Conservation (phyloP, 2,113 vertebrate genomes). For the Azemiops feae region DNA sequence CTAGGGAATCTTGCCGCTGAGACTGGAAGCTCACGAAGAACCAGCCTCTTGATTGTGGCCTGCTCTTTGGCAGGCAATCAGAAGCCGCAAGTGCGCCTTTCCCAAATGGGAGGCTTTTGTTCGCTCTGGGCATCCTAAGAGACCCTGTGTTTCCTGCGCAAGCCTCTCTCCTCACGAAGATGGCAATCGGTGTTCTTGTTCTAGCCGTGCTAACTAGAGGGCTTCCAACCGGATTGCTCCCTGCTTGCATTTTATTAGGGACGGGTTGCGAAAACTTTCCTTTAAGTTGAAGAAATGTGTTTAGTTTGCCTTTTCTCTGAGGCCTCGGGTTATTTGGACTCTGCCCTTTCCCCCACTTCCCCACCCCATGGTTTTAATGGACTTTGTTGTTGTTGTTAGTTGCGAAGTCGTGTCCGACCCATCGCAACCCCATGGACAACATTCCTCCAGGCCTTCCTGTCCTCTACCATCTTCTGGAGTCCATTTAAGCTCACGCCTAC, state of each 20-base stretch:
- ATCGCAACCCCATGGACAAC: too few species aligned
- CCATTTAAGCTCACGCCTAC: too few species aligned
- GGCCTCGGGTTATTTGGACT: background rate
- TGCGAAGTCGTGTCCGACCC: too few species aligned
- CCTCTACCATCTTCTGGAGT: too few species aligned
- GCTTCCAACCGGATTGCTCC: background rate
- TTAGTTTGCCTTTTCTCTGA: background rate
- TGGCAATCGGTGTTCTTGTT: too few species aligned
- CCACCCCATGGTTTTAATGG: background rate
- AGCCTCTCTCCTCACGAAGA: background rate
- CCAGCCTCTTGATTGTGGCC: background rate
- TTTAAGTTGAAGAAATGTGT: background rate
- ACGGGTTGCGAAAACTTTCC: background rate
- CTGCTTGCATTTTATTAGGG: background rate
- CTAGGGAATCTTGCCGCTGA: background rate
- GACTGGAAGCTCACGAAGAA: background rate
- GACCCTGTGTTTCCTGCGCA: background rate
- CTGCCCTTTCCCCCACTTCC: background rate
- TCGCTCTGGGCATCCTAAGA: background rate
- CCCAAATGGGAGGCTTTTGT: slow-evolving; percentile 16
- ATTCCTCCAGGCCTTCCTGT: too few species aligned
- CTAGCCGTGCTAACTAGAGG: background rate
- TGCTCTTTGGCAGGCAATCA: background rate
- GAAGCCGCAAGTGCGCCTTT: background rate
- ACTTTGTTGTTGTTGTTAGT: too few species aligned